A percentile compares a stretch with the other conserved stretches of the same genome.
Evolutionary conservation across 2,113 vertebrate species (phyloP).

Genomic region (Pristiophorus japonicus): DNA sequence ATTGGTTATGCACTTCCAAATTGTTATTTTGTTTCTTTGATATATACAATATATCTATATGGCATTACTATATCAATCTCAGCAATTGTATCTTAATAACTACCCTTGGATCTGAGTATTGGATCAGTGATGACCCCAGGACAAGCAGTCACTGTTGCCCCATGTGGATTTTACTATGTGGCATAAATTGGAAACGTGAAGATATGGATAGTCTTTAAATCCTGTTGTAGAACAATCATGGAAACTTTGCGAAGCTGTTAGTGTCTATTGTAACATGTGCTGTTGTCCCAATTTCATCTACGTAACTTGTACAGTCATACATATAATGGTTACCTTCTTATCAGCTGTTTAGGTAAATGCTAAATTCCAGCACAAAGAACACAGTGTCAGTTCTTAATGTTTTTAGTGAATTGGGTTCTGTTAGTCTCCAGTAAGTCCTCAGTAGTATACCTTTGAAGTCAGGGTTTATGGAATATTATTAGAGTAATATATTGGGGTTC

Average conservation of each 20-base stretch:
- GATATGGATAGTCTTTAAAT: background rate
- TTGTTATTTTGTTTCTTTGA: conserved; percentile 15
- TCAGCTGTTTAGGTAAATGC: background rate
- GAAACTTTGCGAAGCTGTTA: too few relatives aligned
- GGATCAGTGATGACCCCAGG: background rate
- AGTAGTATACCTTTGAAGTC: too few relatives aligned
- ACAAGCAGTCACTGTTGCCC: background rate
- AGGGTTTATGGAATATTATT: background rate
- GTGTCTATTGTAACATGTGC: too few relatives aligned
- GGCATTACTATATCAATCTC: background rate
- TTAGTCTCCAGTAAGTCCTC: background rate
- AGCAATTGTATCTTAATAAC: background rate
- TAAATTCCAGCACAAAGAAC: background rate
- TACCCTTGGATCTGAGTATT: background rate
- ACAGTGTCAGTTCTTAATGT: background rate
- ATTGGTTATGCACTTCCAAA: background rate
- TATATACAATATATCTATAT: background rate
- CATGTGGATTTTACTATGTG: background rate
- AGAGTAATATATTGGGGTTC: too few relatives aligned
- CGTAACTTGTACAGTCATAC: background rate
- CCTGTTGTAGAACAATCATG: background rate
- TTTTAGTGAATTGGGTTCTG: too few relatives aligned
- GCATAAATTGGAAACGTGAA: background rate
- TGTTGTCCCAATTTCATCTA: background rate
- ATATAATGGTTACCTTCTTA: background rate